These are phyloP conservation scores for Diuraphis noxia DNA, from an alignment of 1,140 invertebrate species.

Conservation along the genomic window DNA sequence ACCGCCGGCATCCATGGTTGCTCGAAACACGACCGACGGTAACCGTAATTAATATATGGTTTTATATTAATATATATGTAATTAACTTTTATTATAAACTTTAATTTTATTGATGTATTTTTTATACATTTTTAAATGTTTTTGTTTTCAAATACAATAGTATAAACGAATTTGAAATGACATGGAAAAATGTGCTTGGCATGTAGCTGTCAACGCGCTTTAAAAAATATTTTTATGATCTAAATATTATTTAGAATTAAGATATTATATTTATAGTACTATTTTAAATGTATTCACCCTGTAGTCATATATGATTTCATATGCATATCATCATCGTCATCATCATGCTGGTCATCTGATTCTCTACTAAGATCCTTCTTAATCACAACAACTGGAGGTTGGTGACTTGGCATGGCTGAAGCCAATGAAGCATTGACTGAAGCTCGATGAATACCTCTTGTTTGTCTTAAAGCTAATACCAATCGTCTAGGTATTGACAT, in stretches of 20 bases:
- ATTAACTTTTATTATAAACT: too few relatives aligned
- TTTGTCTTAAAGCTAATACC: conserved; percentile 83
- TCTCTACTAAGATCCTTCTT: conserved; percentile 89
- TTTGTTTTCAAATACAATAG: too few relatives aligned
- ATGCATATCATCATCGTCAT: conserved; percentile 55
- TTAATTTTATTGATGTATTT: too few relatives aligned
- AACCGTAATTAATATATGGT: too few relatives aligned
- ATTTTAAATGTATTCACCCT: conserved; percentile 7
- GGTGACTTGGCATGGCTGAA: conserved; percentile 58
- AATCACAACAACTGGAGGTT: conserved; percentile 89
- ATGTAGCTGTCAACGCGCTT: too few relatives aligned
- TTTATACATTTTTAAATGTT: too few relatives aligned
- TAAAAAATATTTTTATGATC: background rate
- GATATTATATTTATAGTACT: background rate
- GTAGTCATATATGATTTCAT: conserved; percentile 45
- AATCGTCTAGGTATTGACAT: conserved; percentile 97
- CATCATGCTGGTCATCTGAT: conserved; percentile 61
- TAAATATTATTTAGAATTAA: background rate
- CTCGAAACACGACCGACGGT: too few relatives aligned
- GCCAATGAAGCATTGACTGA: conserved; percentile 26
- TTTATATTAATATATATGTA: too few relatives aligned
- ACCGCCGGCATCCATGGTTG: too few relatives aligned
- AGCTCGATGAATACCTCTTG: conserved; percentile 56
- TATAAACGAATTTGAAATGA: too few relatives aligned
- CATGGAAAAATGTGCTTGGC: too few relatives aligned